Base-by-base conservation (phyloP, 2,113 vertebrate genomes). In the Brachirus orientalis region DNA sequence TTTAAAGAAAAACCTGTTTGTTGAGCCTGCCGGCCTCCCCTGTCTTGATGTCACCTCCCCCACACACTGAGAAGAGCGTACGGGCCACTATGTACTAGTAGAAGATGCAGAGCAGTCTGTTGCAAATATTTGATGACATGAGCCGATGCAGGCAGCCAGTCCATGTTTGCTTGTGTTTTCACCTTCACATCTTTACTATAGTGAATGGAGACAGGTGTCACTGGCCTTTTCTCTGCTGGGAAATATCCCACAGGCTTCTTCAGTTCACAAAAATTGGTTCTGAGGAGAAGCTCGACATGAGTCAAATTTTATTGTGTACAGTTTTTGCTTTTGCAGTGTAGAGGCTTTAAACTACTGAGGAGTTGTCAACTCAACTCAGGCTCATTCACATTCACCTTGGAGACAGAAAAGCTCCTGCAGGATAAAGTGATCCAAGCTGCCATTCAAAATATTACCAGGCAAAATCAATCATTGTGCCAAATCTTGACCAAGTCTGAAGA, bases 11-110 rank as follows among this genome's bases (percentile, higher is more conserved):
- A 10, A 63, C 62, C 68, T 56, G 33, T 72, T 74, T 83, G 60
- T 72, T 66, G 59, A 77, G 78, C 83, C 81, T 84, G 69, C 57
- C 22, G 56, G 69, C 66, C 58, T 75, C 54, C 67, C 71, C 58
- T 66, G 47, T 63, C 62, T 71, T 77, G 48, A 77, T 75, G 73
- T 74, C 73, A 84, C 71, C 59, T 68, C 69, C 62, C 47, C 80
- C 68, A 6, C 78, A 71, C 55, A 50, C 18, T 48, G 20, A 61
- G 17, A 66, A 51, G 64, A 41, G 40, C 66, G 35, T 60, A 60
- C 44, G 9, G 62, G 37, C 37, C 70, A 65, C 67, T 75, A 28
- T 65, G 53, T 66, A 61, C 60, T 75, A 52, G 72, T 28, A 33
- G 28, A 72, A 52, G 52, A 63, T 73, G 52, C 70, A 48, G 52